Evolutionary conservation across 2,797 vertebrate genomes (phyloP).

Genomic region (Lagodon rhomboides): DNA sequence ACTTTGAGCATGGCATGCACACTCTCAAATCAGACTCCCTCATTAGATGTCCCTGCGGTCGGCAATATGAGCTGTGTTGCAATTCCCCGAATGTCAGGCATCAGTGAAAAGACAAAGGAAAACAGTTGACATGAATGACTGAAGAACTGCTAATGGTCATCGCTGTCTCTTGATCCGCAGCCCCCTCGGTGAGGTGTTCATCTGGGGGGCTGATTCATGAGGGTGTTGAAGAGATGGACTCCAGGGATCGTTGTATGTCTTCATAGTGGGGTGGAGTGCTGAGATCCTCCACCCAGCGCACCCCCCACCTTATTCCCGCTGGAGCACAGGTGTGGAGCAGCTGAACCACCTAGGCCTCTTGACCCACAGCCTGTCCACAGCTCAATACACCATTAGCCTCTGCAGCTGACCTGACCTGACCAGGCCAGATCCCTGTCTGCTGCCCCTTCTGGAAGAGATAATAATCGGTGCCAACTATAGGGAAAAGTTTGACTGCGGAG

Average conservation of each 20-base stretch:
- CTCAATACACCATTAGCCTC: slow-evolving; percentile 86
- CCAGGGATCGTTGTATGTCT: slow-evolving; percentile 61
- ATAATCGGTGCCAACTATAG: neutral
- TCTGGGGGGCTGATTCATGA: slow-evolving; percentile 57
- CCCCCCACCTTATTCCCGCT: slow-evolving; percentile 15
- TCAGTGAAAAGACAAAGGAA: slow-evolving; percentile 57
- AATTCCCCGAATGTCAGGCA: slow-evolving; percentile 46
- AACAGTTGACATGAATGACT: slow-evolving; percentile 61
- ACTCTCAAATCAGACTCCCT: slow-evolving; percentile 10
- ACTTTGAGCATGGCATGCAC: neutral
- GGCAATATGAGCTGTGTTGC: slow-evolving; percentile 8
- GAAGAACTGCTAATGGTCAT: slow-evolving; percentile 62
- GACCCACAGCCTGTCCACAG: slow-evolving; percentile 80
- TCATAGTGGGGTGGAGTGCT: slow-evolving; percentile 45
- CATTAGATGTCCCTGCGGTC: slow-evolving; percentile 1
- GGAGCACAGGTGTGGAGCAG: slow-evolving; percentile 83
- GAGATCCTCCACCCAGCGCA: slow-evolving; percentile 12
- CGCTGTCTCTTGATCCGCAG: slow-evolving; percentile 58
- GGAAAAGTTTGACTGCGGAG: slow-evolving; percentile 3
- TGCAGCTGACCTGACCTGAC: slow-evolving; percentile 76
- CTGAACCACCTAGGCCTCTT: slow-evolving; percentile 76
- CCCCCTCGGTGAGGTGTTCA: slow-evolving; percentile 21
- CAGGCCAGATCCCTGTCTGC: slow-evolving; percentile 20
- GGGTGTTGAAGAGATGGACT: slow-evolving; percentile 43
- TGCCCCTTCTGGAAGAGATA: slow-evolving; percentile 4